Conservation (phyloP, 2,888 invertebrate species). For the Diloba caeruleocephala region DNA sequence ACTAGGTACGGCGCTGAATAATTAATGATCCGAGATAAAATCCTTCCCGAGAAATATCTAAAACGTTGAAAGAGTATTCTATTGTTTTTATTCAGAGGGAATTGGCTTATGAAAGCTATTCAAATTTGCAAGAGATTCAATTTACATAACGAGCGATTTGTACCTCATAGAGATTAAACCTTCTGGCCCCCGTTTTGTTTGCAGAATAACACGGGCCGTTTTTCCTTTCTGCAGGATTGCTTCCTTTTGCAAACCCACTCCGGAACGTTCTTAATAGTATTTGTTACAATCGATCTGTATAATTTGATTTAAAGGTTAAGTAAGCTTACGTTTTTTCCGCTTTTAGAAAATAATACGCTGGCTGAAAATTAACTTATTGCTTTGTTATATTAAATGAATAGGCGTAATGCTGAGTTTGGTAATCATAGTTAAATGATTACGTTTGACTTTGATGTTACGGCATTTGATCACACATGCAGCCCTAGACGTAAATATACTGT, state of each 20-base stretch:
- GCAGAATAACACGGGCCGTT: constrained; percentile 65
- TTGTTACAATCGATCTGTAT: constrained; percentile 60
- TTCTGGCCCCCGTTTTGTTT: constrained; percentile 72
- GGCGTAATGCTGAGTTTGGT: constrained; percentile 5
- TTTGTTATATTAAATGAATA: constrained; percentile 25
- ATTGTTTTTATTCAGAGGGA: constrained; percentile 83
- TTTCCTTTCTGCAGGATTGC: constrained; percentile 63
- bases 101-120: constrained; percentile 86
- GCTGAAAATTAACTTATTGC: constrained; percentile 14
- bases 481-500: too few species aligned
- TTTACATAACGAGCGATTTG: constrained; percentile 88
- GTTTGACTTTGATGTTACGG: background rate
- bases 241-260: constrained; percentile 60
- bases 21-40: constrained; percentile 72
- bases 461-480: too few species aligned
- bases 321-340: constrained; percentile 14
- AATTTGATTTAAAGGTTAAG: constrained; percentile 52
- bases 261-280: constrained; percentile 58
- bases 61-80: constrained; percentile 75
- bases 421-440: constrained; percentile 10
- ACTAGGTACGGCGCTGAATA: constrained; percentile 61
- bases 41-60: constrained; percentile 66
- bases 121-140: constrained; percentile 86
- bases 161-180: constrained; percentile 82
- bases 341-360: constrained; percentile 7